Evolutionary conservation across 2,113 vertebrate genomes (phyloP).

Genomic region (Poecile atricapillus): DNA sequence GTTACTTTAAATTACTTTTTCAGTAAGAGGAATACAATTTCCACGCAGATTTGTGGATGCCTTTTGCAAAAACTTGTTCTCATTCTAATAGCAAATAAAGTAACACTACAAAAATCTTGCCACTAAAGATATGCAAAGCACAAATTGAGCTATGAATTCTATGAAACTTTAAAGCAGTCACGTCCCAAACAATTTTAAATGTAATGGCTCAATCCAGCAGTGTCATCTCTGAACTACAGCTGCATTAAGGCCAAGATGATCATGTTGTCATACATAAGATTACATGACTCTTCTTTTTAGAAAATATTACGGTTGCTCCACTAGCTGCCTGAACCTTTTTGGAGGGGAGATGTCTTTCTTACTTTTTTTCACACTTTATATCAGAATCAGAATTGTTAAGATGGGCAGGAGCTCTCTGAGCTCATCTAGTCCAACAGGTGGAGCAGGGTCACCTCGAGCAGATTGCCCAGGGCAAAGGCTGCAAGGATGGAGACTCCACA

Average conservation of each 20-base stretch:
- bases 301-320: neutral
- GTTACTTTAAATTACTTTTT: neutral
- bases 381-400: neutral
- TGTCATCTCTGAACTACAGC: neutral
- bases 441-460: rapidly evolving
- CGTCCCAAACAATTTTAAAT: neutral
- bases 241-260: neutral
- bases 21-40: neutral
- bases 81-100: neutral
- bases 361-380: neutral
- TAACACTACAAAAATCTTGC: neutral
- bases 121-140: neutral
- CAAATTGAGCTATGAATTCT: neutral
- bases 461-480: neutral
- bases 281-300: neutral
- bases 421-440: neutral
- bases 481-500: neutral
- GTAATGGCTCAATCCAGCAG: neutral
- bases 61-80: neutral
- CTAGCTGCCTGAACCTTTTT: neutral
- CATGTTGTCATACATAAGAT: neutral
- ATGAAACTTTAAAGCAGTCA: neutral
- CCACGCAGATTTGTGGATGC: neutral
- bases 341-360: neutral
- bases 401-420: neutral